phyloP scores from a whole-genome alignment of 2,797 vertebrate genomes.

The Enteromius unitaeniatus region DNA sequence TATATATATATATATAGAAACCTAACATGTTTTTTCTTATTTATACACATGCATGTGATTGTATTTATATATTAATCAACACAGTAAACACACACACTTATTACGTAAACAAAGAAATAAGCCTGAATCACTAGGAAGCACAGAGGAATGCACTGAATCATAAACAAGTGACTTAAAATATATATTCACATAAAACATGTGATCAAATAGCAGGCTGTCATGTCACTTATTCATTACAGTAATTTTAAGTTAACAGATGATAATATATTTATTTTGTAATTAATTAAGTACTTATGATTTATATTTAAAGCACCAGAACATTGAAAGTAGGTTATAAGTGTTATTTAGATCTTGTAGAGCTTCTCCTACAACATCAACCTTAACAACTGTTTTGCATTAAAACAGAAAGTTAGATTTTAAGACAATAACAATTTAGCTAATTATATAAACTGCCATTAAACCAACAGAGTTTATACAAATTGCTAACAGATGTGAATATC shows the following conservation, averaged over 20 bases:
- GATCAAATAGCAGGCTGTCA: background rate
- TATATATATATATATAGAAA: no score
- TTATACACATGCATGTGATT: no score
- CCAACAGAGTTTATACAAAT: background rate
- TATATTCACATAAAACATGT: background rate
- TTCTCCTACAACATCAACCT: background rate
- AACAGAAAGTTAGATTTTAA: background rate
- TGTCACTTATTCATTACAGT: background rate
- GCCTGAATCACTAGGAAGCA: background rate
- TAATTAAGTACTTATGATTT: background rate
- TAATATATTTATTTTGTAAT: background rate
- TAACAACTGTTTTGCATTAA: background rate
- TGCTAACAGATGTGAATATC: slow-evolving; percentile 50
- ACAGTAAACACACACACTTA: no score
- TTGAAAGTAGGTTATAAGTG: background rate
- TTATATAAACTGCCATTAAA: background rate
- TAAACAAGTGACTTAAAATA: background rate
- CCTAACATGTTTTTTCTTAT: no score
- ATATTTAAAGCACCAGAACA: background rate
- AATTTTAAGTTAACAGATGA: background rate
- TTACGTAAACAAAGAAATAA: no score
- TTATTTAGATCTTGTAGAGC: background rate
- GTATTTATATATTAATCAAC: no score
- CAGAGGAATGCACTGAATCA: background rate
- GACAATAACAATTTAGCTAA: background rate